Percentiles rank a stretch among this genome's conserved stretches.
phyloP scores from a whole-genome alignment of 2,113 vertebrate genomes.

The Furnarius figulus region DNA sequence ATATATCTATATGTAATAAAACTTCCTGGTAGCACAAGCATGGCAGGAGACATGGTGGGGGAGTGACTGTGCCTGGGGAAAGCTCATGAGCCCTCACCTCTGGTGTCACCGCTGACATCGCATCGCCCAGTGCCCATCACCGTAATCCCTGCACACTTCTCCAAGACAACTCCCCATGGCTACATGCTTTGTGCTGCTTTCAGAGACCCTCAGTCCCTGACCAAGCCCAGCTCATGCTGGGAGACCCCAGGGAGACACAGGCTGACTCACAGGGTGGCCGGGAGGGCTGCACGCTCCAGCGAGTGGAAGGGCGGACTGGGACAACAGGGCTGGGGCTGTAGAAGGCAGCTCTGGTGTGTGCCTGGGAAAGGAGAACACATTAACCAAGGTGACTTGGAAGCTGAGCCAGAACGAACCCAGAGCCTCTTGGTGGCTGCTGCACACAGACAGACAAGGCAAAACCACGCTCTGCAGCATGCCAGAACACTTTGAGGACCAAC shows the following conservation, averaged over 20 bases:
- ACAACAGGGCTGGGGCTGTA: conserved; percentile 80
- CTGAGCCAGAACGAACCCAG: background rate
- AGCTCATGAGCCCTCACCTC: background rate
- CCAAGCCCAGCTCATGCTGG: rapidly evolving
- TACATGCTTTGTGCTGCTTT: background rate
- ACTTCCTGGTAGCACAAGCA: background rate
- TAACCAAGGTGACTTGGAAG: background rate
- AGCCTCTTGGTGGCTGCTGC: background rate
- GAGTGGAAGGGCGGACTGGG: conserved; percentile 77
- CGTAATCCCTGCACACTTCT: background rate
- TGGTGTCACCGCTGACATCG: background rate
- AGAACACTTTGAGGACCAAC: rapidly evolving
- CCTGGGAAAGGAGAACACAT: conserved; percentile 63
- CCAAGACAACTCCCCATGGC: background rate
- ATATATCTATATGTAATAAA: background rate
- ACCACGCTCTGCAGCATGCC: rapidly evolving
- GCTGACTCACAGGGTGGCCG: conserved; percentile 80
- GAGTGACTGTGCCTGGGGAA: background rate
- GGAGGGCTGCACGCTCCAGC: conserved; percentile 83
- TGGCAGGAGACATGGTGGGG: rapidly evolving
- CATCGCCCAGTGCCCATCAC: background rate
- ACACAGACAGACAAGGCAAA: background rate
- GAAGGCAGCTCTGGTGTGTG: conserved; percentile 79
- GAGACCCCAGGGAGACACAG: background rate
- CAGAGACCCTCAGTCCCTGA: background rate